phyloP scores from a whole-genome alignment of 1,140 invertebrate species.

The Diabrotica virgifera region DNA sequence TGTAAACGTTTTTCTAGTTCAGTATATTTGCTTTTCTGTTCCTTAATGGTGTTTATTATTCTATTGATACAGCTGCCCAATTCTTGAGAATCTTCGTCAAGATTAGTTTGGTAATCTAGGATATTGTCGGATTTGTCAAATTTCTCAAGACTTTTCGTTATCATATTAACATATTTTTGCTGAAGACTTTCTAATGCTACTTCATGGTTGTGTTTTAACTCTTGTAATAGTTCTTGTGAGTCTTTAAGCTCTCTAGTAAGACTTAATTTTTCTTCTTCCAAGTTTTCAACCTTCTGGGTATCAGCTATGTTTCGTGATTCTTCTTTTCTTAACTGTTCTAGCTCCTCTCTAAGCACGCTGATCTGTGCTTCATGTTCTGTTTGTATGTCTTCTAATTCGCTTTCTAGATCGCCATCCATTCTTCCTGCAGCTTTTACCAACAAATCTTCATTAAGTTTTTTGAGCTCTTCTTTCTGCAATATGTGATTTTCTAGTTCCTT shows the following conservation, averaged over 20 bases:
- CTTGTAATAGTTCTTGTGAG: constrained; percentile 12
- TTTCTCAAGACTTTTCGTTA: constrained; percentile 52
- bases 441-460: constrained; percentile 48
- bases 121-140: constrained; percentile 51
- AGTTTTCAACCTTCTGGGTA: constrained; percentile 8
- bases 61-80: constrained; percentile 44
- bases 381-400: constrained; percentile 9
- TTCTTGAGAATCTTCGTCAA: constrained; percentile 33
- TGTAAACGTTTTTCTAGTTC: constrained; percentile 44
- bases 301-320: constrained; percentile 9
- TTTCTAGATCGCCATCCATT: constrained; percentile 11
- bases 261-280: constrained; percentile 11
- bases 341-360: not conserved
- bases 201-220: constrained; percentile 20
- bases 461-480: constrained; percentile 52
- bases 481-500: constrained; percentile 48
- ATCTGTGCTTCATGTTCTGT: constrained; percentile 13
- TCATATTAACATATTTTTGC: constrained; percentile 44
- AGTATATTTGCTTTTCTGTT: constrained; percentile 44
- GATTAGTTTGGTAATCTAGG: constrained; percentile 46
- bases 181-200: constrained; percentile 30
- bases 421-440: not conserved
- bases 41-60: constrained; percentile 44
- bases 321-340: not conserved
- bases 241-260: constrained; percentile 13